A percentile compares a stretch with the other conserved stretches of the same genome.
Evolutionary conservation across 2,888 invertebrate species (phyloP).

Genomic region (Tortrix viridana): DNA sequence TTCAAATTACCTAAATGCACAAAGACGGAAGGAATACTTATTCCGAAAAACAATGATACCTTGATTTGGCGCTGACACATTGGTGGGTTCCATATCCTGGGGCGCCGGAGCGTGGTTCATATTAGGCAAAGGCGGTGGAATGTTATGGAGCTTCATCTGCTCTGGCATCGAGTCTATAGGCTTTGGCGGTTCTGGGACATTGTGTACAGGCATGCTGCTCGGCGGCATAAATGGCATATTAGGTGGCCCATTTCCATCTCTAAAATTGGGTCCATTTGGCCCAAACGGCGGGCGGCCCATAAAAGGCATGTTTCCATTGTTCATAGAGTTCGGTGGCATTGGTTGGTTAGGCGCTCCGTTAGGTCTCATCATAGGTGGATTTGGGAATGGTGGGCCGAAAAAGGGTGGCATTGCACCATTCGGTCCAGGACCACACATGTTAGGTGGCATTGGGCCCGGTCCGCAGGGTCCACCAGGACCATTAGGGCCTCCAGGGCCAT

Average conservation of each 20-base stretch:
- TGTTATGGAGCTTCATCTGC: constrained; percentile 85
- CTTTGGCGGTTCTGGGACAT: constrained; percentile 52
- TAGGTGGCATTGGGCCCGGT: constrained; percentile 52
- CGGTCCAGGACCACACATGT: constrained; percentile 50
- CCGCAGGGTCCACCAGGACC: constrained; percentile 9
- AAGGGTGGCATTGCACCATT: constrained; percentile 45
- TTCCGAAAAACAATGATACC: constrained; percentile 31
- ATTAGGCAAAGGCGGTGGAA: constrained; percentile 85
- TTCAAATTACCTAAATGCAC: neutral
- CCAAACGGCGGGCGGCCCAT: constrained; percentile 73
- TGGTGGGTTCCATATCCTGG: constrained; percentile 84
- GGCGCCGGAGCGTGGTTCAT: constrained; percentile 85
- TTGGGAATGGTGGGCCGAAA: constrained; percentile 39
- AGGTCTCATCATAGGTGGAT: constrained; percentile 49
- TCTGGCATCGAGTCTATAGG: constrained; percentile 62
- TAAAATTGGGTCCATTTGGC: constrained; percentile 66
- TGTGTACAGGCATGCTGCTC: constrained; percentile 46
- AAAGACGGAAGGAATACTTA: neutral
- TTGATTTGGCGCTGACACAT: constrained; percentile 76
- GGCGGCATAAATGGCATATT: constrained; percentile 65
- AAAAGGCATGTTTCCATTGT: constrained; percentile 63
- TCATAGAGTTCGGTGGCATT: constrained; percentile 56
- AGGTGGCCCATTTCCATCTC: constrained; percentile 57
- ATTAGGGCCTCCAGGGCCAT: constrained; percentile 48
- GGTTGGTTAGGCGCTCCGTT: constrained; percentile 61